Percentiles rank a stretch among this genome's conserved stretches.
phyloP scores from a whole-genome alignment of 2,113 vertebrate species.

The Alces alces region DNA sequence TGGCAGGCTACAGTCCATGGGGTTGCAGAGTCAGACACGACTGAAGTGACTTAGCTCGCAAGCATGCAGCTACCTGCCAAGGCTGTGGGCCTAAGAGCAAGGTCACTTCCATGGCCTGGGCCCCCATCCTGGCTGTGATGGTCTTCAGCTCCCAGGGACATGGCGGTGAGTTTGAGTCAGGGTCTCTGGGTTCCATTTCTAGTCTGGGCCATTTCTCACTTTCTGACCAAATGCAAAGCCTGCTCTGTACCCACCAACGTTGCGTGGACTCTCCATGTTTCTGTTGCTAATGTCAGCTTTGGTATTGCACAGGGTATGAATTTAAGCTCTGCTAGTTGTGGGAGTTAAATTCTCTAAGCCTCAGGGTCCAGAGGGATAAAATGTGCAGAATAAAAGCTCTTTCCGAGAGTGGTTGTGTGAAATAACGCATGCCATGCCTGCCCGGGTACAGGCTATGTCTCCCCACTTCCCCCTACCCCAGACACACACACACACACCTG shows the following conservation, averaged over 20 bases:
- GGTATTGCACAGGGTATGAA: neutral
- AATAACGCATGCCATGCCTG: neutral
- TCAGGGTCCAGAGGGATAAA: neutral
- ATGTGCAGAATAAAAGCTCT: neutral
- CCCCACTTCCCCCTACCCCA: neutral
- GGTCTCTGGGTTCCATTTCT: neutral
- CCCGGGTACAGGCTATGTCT: neutral
- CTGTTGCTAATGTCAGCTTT: accelerated
- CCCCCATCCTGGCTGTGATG: neutral
- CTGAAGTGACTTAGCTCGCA: neutral
- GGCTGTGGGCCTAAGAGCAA: neutral
- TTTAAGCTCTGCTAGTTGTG: neutral
- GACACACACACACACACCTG: neutral
- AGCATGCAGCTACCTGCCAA: neutral
- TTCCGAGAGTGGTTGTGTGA: neutral
- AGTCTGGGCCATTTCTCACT: neutral
- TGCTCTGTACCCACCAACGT: accelerated
- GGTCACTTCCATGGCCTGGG: neutral
- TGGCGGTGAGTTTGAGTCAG: neutral
- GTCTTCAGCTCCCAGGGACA: neutral
- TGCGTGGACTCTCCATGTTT: accelerated
- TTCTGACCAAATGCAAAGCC: neutral
- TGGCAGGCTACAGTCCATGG: neutral
- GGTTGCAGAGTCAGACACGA: neutral
- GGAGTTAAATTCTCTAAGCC: neutral